A percentile compares a stretch with the other conserved stretches of the same genome.
Evolutionary conservation across 2,888 invertebrate species (phyloP).

Genomic region (Sminthurinus aureus): DNA sequence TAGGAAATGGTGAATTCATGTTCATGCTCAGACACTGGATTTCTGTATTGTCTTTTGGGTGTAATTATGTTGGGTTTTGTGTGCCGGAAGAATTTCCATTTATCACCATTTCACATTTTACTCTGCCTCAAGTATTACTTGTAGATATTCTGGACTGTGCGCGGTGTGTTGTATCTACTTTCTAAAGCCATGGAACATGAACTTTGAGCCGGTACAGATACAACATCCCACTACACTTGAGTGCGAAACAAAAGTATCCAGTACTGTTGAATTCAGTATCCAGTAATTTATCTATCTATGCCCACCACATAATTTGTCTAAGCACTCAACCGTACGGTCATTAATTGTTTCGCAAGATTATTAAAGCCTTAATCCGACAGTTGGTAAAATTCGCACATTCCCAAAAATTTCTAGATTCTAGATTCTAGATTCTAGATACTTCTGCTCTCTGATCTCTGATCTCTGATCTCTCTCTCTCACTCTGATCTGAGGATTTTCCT

Average conservation of each 20-base stretch:
- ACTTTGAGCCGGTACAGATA: too few species aligned
- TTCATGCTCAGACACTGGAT: neutral
- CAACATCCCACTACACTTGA: too few species aligned
- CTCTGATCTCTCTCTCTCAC: too few species aligned
- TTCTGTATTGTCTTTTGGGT: neutral
- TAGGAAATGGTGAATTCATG: too few species aligned
- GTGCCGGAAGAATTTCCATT: slow-evolving; percentile 5
- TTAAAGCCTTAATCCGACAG: slow-evolving; percentile 37
- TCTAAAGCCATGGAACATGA: neutral
- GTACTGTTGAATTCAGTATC: neutral
- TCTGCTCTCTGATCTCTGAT: too few species aligned
- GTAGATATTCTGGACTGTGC: too few species aligned
- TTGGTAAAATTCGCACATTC: slow-evolving; percentile 33
- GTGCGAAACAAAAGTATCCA: neutral
- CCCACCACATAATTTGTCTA: slow-evolving; percentile 34
- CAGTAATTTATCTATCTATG: slow-evolving; percentile 11
- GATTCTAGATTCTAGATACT: too few species aligned
- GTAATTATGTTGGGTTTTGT: slow-evolving; percentile 12
- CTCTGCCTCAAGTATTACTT: neutral
- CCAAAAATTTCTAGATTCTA: too few species aligned
- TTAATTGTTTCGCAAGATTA: slow-evolving; percentile 38
- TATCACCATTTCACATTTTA: slow-evolving; percentile 5
- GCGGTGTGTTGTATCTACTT: neutral
- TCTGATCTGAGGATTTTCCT: too few species aligned
- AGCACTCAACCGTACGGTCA: slow-evolving; percentile 32